Conservation (phyloP, 2,888 invertebrate genomes). For the Hypolimnas misippus region DNA sequence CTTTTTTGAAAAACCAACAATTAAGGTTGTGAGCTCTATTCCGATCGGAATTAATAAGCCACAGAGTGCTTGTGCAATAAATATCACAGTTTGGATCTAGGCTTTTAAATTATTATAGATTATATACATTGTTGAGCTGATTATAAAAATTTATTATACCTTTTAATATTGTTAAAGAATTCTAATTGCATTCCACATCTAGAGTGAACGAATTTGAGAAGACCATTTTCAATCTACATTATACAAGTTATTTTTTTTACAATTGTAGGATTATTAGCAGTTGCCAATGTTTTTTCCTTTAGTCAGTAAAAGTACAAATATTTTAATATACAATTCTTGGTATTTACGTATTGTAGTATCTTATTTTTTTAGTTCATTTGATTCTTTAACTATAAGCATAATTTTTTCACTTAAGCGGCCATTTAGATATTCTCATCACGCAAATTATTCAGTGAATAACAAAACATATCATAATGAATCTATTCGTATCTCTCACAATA, state of each 20-base stretch:
- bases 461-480: slow-evolving; percentile 81
- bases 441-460: slow-evolving; percentile 80
- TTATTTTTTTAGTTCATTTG: slow-evolving; percentile 80
- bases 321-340: slow-evolving; percentile 86
- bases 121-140: slow-evolving; percentile 87
- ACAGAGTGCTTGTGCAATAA: slow-evolving; percentile 85
- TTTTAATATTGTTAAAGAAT: slow-evolving; percentile 85
- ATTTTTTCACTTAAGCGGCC: slow-evolving; percentile 78
- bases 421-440: slow-evolving; percentile 72
- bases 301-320: slow-evolving; percentile 94
- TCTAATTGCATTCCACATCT: slow-evolving; percentile 85
- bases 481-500: slow-evolving; percentile 60
- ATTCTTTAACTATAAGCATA: slow-evolving; percentile 83
- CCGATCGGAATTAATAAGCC: slow-evolving; percentile 81
- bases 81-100: slow-evolving; percentile 85
- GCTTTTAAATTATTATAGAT: slow-evolving; percentile 86
- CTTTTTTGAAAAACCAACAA: slow-evolving; percentile 69
- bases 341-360: slow-evolving; percentile 84
- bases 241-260: slow-evolving; percentile 83
- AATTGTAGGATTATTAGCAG: slow-evolving; percentile 83
- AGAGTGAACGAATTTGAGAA: slow-evolving; percentile 84
- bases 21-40: slow-evolving; percentile 85
- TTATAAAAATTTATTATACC: slow-evolving; percentile 85
- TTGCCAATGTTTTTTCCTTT: slow-evolving; percentile 87
- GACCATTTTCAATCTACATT: slow-evolving; percentile 84